These are phyloP conservation scores for Pomacea maculata DNA, from an alignment of 1,140 invertebrate species.

Conservation along the genomic window DNA sequence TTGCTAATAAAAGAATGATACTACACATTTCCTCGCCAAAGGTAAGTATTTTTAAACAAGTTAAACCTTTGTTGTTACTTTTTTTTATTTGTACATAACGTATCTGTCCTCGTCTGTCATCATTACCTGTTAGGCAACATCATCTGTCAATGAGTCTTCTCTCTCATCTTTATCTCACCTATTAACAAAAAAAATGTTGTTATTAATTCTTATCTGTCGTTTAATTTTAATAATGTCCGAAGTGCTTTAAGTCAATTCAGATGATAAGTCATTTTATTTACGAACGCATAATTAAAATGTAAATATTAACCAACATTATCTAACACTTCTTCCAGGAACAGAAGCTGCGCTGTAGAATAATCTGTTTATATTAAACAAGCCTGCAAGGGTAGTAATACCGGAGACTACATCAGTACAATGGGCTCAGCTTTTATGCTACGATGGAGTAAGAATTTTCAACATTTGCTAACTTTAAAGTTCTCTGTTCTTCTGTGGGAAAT, in stretches of 20 bases:
- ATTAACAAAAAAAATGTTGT: no score
- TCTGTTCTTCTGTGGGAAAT: background rate
- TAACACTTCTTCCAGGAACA: background rate
- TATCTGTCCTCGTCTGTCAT: no score
- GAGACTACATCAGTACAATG: slow-evolving; percentile 16
- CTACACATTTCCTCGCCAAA: background rate
- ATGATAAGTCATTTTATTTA: no score
- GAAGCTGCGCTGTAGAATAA: slow-evolving; percentile 15
- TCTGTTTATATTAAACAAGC: slow-evolving; percentile 13
- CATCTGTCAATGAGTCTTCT: no score
- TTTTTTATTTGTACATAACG: no score
- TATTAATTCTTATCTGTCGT: no score
- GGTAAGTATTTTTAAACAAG: no score
- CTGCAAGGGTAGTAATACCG: background rate
- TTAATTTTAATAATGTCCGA: no score
- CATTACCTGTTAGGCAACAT: no score
- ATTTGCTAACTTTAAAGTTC: background rate
- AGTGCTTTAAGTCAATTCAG: no score
- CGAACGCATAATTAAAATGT: background rate
- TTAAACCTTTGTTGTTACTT: no score
- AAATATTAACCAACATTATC: background rate
- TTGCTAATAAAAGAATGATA: background rate
- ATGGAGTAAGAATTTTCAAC: slow-evolving; percentile 19
- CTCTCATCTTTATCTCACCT: no score
- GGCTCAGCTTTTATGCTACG: slow-evolving; percentile 15